Evolutionary conservation across 2,888 invertebrate genomes (phyloP).

Genomic region (Caprella mutica): DNA sequence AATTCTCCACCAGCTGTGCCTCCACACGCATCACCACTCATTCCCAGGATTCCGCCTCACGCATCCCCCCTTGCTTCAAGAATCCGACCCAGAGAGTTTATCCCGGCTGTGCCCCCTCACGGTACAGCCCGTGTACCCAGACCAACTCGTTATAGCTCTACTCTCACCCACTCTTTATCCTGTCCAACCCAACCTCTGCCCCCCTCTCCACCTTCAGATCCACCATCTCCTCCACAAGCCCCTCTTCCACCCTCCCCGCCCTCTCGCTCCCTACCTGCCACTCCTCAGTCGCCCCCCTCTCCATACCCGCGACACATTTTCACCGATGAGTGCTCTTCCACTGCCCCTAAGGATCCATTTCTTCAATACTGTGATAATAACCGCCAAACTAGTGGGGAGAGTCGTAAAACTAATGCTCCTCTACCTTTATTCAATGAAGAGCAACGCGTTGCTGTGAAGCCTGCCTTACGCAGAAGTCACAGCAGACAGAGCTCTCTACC

Average conservation of each 20-base stretch:
- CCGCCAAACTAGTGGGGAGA: too few species aligned
- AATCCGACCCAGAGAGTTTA: not conserved
- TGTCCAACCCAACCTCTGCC: not conserved
- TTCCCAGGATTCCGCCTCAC: not conserved
- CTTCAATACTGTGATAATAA: too few species aligned
- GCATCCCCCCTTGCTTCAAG: not conserved
- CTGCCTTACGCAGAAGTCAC: constrained; percentile 1
- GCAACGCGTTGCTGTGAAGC: not conserved
- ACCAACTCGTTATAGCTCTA: not conserved
- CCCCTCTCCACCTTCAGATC: not conserved
- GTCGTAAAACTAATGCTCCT: not conserved
- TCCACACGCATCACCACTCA: not conserved
- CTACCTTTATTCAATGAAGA: not conserved
- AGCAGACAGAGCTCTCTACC: constrained; percentile 4
- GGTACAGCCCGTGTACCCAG: not conserved
- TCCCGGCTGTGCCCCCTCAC: not conserved
- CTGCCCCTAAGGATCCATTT: too few species aligned
- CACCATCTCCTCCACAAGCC: not conserved
- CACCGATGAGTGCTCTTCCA: not conserved
- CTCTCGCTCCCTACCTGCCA: not conserved
- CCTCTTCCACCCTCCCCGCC: constrained; percentile 7
- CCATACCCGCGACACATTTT: not conserved
- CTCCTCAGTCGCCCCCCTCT: not conserved
- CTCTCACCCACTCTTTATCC: not conserved
- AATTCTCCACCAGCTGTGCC: constrained; percentile 16